A percentile compares a stretch with the other conserved stretches of the same genome.
These are phyloP conservation scores for Panzeria rudis DNA, from an alignment of 2,888 invertebrate species.

Conservation along the genomic window DNA sequence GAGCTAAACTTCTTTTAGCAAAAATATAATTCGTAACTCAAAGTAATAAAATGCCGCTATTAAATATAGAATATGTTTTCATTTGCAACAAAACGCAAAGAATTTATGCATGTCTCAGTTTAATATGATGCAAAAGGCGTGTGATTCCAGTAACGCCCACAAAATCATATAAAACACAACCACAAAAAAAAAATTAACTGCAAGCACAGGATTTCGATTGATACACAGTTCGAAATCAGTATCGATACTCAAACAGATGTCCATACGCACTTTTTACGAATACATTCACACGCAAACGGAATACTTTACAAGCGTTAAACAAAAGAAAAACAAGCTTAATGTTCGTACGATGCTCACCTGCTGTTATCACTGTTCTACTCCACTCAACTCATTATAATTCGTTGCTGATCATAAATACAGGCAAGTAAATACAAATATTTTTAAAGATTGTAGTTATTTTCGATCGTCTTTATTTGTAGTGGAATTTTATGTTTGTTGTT, in stretches of 20 bases:
- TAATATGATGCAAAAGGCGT: constrained; percentile 74
- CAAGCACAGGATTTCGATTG: constrained; percentile 33
- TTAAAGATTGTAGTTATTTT: background rate
- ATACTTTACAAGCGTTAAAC: background rate
- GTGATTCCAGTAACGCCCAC: constrained; percentile 73
- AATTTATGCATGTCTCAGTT: constrained; percentile 62
- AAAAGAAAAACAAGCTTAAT: constrained; percentile 9
- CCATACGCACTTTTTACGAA: constrained; percentile 23
- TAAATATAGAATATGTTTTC: constrained; percentile 67
- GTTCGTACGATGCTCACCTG: constrained; percentile 52
- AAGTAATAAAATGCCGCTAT: constrained; percentile 48
- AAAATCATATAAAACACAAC: constrained; percentile 38
- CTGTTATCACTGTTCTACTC: constrained; percentile 49
- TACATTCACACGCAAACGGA: background rate
- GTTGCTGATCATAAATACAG: constrained; percentile 29
- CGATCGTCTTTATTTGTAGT: constrained; percentile 11
- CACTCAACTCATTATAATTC: constrained; percentile 59
- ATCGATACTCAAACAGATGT: constrained; percentile 63
- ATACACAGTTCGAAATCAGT: constrained; percentile 54
- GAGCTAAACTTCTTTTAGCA: background rate
- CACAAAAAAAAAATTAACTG: background rate
- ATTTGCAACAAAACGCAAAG: constrained; percentile 44
- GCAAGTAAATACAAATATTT: constrained; percentile 34
- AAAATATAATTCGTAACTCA: constrained; percentile 59
- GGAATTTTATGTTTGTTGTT: background rate